Base-by-base conservation (phyloP, 2,797 vertebrate species). In the Moxostoma hubbsi region DNA sequence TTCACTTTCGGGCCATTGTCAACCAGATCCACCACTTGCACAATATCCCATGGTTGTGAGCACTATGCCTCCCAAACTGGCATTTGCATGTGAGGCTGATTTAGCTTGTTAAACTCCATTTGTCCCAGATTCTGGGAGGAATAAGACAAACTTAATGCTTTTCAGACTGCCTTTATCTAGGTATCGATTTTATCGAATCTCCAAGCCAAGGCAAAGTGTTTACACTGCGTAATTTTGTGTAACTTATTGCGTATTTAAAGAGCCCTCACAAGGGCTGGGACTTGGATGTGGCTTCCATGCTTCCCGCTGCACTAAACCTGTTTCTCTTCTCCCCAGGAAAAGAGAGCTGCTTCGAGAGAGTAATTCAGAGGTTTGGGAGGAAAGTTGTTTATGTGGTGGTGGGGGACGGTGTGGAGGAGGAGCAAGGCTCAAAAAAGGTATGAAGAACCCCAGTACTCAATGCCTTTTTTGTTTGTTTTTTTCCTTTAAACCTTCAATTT, bases 361-460 rank as follows among this genome's bases (percentile, higher is more conserved):
- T 99, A 91, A 98, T 99, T 91, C 98, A 99, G 88, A 94, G 98
- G 91, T 99, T 99, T 88, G 98, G 98, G 92, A 97, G 97, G 90
- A 99, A 99, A 96, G 97, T 99, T 90, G 98, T 99, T 81, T 99
- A 99, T 89, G 97, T 99, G 87, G 98, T 99, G 81, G 97, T 99
- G 87, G 98, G 98, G 83, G 98, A 99, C 24, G 98, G 97, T 15
- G 96, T 97, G 0, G 98, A 99, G 93, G 97, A 99, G 90, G 98
- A 99, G 81, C 97, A 99, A 94, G 98, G 97, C 4, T 96, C 98
- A 4, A 99, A 99, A 95, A 99, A 99, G 97, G 98, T 99, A 94
- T 10, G 36, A 36, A 36, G 36, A 36, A 36, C 36, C 36, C 36
- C 36, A 36, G 53, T 36, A 49, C 69, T 83, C 65, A 18, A 81